phyloP scores from a whole-genome alignment of 2,113 vertebrate species.

The Nycticryphes semicollaris region DNA sequence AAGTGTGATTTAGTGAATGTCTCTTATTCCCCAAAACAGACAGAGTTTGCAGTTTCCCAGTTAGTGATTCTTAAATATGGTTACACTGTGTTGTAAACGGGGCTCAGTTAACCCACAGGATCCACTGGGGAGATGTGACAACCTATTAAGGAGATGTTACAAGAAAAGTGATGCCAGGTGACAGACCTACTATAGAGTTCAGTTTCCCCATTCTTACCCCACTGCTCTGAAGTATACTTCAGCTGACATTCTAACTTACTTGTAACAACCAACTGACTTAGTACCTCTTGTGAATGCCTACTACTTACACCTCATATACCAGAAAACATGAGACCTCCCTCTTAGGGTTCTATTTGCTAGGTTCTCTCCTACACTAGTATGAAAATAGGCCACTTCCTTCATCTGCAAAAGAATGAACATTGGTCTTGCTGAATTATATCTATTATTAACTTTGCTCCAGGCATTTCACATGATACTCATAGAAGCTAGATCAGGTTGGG shows the following conservation, averaged over 20 bases:
- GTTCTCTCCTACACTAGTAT: background rate
- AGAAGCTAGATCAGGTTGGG: slow-evolving; percentile 49
- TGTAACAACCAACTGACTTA: background rate
- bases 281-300: background rate
- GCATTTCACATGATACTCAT: slow-evolving; percentile 54
- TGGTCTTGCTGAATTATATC: slow-evolving; percentile 43
- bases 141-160: background rate
- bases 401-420: background rate
- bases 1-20: background rate
- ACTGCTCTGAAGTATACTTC: background rate
- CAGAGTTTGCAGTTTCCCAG: background rate
- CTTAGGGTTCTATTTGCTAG: background rate
- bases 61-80: background rate
- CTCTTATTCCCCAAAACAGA: background rate
- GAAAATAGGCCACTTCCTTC: slow-evolving; percentile 6
- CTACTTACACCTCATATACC: background rate
- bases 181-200: background rate
- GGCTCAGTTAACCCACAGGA: background rate
- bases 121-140: background rate
- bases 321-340: background rate
- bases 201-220: background rate
- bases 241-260: background rate
- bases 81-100: background rate
- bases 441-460: slow-evolving; percentile 46
- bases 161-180: background rate